Conservation (phyloP, 53 echinoderm and acorn worm species). For the Echinarachnius parma region DNA sequence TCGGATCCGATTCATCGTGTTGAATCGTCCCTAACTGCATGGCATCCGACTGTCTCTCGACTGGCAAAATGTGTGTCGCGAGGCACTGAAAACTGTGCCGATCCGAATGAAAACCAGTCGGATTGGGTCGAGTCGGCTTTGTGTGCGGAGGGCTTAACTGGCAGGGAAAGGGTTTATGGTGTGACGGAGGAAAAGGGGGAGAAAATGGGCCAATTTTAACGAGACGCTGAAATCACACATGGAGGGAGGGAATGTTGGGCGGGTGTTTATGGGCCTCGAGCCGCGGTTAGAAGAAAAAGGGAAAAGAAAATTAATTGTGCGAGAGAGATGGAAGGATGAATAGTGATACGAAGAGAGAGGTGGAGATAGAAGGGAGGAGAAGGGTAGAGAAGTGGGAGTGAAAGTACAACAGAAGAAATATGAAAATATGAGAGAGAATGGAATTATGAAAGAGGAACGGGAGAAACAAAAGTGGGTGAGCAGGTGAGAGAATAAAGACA, state of each 20-base stretch:
- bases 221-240: constrained; percentile 36
- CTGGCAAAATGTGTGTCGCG: no score
- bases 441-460: not conserved
- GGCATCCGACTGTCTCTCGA: no score
- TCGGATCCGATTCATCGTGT: no score
- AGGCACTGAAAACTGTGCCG: no score
- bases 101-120: no score
- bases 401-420: not conserved
- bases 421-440: not conserved
- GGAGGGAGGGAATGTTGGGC: not conserved
- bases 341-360: not conserved
- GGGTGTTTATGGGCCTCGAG: constrained; percentile 26
- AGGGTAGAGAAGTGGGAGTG: not conserved
- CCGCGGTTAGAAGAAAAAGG: no score
- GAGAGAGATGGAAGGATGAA: not conserved
- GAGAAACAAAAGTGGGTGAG: not conserved
- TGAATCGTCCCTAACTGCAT: no score
- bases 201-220: constrained; percentile 47
- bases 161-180: no score
- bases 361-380: not conserved
- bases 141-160: no score
- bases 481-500: not conserved
- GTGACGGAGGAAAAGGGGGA: not conserved
- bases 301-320: no score
- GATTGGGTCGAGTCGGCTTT: no score